Base-by-base conservation (phyloP, 1,140 invertebrate genomes). In the Palaemon carinicauda region DNA sequence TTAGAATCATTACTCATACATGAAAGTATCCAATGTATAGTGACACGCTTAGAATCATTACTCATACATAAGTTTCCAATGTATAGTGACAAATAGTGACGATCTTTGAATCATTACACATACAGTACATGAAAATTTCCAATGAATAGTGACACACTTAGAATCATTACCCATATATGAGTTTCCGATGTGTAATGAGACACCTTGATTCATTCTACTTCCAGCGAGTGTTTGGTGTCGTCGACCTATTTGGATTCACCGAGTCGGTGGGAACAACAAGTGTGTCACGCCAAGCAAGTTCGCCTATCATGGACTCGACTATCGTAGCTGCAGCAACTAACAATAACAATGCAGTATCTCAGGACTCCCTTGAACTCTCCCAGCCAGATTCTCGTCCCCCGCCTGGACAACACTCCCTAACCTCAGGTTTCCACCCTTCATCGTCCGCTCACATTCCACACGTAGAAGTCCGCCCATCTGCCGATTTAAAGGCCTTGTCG, bases 231-330 rank as follows among this genome's bases (percentile, higher is more conserved):
- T 95, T 95, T 91, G 95, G 93, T 7, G 94, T 96, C 1, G 92
- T 96, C 71, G 96, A 97, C 90, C 90, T 97, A 15, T 94, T 94
- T 89, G 95, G 95, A 4, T 93, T 92, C n/a, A 94, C 94, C 0
- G 93, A 94, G 87, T 92, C 93, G 10, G 92, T 96, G 0, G 93
- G 93, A 79, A 93, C 95, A n/a, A 94, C 93, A 0, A 94, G 94
- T 89, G 91, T 90, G 41, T 89, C 79, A 14, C 83, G 88, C 60
- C 88, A 86, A 31, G 77, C 89, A 50, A 56, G 60, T 10, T 89
- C 89, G 15, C 89, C 89, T 29, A 85, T 89, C 51, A 90, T 90
- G 73, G 90, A 85, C 15, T 75, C 73, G 21, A 83, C 65, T 78
- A 88, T 87, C 54, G 75, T 74, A 19, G 86, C 77, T 81, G 60